Conservation (phyloP, 1,140 invertebrate species). For the Eumeta japonica region DNA sequence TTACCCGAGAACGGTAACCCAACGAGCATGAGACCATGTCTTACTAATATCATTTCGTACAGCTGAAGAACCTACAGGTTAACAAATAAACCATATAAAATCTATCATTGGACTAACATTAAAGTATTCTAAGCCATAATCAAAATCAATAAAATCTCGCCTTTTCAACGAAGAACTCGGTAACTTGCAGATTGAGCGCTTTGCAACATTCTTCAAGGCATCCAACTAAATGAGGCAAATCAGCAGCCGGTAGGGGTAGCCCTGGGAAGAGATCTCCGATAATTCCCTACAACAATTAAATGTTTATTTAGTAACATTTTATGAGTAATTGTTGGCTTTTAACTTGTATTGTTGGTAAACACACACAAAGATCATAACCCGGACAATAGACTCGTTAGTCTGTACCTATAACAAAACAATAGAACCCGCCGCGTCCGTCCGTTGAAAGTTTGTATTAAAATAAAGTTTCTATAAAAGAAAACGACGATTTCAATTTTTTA, state of each 20-base stretch:
- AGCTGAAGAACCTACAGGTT: conserved; percentile 62
- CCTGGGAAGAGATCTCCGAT: conserved; percentile 90
- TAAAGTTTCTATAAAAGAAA: too few relatives aligned
- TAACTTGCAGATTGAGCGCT: conserved; percentile 78
- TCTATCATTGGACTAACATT: too few relatives aligned
- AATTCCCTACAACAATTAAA: conserved; percentile 78
- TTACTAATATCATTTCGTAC: conserved; percentile 94
- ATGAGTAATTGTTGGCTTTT: too few relatives aligned
- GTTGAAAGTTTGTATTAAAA: too few relatives aligned
- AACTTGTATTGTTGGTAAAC: not conserved
- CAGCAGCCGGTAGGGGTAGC: conserved; percentile 71
- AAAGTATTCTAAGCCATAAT: too few relatives aligned
- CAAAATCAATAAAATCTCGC: too few relatives aligned
- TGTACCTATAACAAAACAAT: not conserved
- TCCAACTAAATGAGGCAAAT: conserved; percentile 56
- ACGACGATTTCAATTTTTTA: too few relatives aligned
- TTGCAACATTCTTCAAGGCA: conserved; percentile 68
- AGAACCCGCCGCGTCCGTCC: too few relatives aligned
- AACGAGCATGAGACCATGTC: conserved; percentile 87
- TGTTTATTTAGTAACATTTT: too few relatives aligned
- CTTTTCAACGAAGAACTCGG: conserved; percentile 84
- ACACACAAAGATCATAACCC: too few relatives aligned
- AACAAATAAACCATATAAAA: too few relatives aligned
- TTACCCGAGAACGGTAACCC: conserved; percentile 90
- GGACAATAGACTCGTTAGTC: too few relatives aligned